A percentile compares a stretch with the other conserved stretches of the same genome.
These are phyloP conservation scores for Puntigrus tetrazona DNA, from an alignment of 2,113 vertebrate genomes.

Conservation along the genomic window DNA sequence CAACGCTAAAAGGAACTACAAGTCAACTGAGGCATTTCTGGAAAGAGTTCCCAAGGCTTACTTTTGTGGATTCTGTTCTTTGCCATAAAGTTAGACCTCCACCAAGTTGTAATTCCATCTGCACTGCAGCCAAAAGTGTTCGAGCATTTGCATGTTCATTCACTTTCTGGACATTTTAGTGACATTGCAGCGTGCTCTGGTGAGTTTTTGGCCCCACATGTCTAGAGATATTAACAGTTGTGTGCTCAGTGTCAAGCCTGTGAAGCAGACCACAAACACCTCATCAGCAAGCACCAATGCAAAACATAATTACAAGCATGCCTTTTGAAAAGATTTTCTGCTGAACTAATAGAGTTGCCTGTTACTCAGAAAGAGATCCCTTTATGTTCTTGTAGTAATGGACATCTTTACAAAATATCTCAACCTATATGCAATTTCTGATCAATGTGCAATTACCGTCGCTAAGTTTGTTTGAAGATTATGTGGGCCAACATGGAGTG, in stretches of 20 bases:
- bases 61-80: neutral
- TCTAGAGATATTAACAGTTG: too few relatives aligned
- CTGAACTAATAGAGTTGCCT: neutral
- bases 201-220: constrained; percentile 34
- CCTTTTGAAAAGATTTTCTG: constrained; percentile 41
- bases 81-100: neutral
- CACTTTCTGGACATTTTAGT: constrained; percentile 27
- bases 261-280: constrained; percentile 33
- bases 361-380: neutral
- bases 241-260: constrained; percentile 21
- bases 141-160: constrained; percentile 8
- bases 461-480: too few relatives aligned
- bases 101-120: neutral
- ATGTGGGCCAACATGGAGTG: constrained; percentile 20
- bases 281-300: constrained; percentile 35
- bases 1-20: neutral
- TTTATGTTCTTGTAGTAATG: constrained; percentile 45
- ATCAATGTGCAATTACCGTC: neutral
- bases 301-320: constrained; percentile 12
- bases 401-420: constrained; percentile 35
- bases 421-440: neutral
- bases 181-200: constrained; percentile 10
- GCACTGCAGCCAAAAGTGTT: neutral
- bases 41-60: neutral
- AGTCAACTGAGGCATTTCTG: neutral